Evolutionary conservation across 23 tunicate genomes (phyloP), one percentile per base, ranked within the genome.

Genomic region (Aplidium turbinatum): DNA sequence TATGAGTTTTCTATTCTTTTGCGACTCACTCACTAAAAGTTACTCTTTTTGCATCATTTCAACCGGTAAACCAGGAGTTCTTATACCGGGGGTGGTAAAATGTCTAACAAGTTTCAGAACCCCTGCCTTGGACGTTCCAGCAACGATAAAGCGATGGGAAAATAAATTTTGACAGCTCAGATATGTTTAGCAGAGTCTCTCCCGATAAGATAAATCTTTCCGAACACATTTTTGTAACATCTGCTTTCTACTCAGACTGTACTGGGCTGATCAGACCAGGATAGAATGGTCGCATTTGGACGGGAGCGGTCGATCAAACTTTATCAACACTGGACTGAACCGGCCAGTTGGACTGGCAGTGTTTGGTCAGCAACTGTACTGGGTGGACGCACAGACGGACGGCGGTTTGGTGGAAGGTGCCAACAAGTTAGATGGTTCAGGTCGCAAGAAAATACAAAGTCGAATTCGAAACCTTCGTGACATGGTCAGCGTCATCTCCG

Each of bases 281-380:
- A 79, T 84, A 0, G 86, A 78, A 48, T 30, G 22, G 53, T 63
- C 82, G 31, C 52, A 58, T 26, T 35, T 68, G 23, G 86, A 91
- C 51, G 91, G 97, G 0, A 78, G 77, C 28, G 72, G 65, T 28
- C 81, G 86, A 0, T 27, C 19, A 18, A 53, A 65, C 42, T 21
- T 65, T 4, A 27, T 65, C 25, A 50, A 21, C 27, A 38, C 33
- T 50, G 24, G 38, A 18, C 54, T 84, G 40, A 48, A 81, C 11
- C 55, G 58, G 29, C 75, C 42, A 3, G 57, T 84, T 0, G 97
- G 79, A 0, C 40, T 91, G 29, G 65, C 97, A 4, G 75, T 91
- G 35, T 85, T 78, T 32, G 97, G 97, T 0, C 63, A 82, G n/a
- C 52, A 67, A 57, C 33, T 91, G n/a, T 91, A 78, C 72, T 91